Percentiles rank a stretch among this genome's conserved stretches.
These are phyloP conservation scores for Pleuronectes platessa DNA, from an alignment of 2,113 vertebrate species.

Conservation along the genomic window DNA sequence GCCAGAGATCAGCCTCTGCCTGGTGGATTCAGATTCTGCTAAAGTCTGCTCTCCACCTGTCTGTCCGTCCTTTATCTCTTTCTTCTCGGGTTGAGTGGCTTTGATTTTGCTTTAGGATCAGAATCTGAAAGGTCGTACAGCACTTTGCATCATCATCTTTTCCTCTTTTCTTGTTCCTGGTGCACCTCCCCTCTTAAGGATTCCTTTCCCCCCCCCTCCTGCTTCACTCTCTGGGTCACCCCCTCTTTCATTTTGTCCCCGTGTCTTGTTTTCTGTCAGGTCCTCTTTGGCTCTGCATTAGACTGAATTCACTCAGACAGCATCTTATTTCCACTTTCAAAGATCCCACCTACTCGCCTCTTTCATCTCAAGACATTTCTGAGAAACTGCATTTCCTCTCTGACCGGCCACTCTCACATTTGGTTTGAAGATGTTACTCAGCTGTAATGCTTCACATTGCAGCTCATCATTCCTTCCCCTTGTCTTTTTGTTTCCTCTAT, in stretches of 20 bases:
- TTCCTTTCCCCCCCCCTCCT: constrained; percentile 4
- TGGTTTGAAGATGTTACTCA: not conserved
- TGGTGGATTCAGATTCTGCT: constrained; percentile 50
- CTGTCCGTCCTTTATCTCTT: constrained; percentile 32
- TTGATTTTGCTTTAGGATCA: constrained; percentile 58
- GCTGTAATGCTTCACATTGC: constrained; percentile 15
- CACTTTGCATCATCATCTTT: constrained; percentile 41
- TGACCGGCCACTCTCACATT: not conserved
- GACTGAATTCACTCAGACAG: constrained; percentile 5
- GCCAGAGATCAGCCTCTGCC: constrained; percentile 31
- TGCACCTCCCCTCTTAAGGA: constrained; percentile 6
- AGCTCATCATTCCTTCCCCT: not conserved
- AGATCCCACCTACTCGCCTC: constrained; percentile 14
- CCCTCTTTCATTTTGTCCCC: constrained; percentile 1
- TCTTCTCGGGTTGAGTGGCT: constrained; percentile 48
- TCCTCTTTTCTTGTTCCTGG: constrained; percentile 2
- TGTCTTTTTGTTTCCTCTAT: constrained; percentile 11
- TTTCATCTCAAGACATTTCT: constrained; percentile 41
- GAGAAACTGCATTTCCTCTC: not conserved
- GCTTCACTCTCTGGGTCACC: not conserved
- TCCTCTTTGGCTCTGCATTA: not conserved
- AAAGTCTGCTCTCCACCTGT: constrained; percentile 13
- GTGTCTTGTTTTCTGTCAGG: constrained; percentile 20
- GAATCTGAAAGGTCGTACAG: constrained; percentile 54
- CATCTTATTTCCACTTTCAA: constrained; percentile 36